Percentiles rank a stretch among this genome's conserved stretches.
phyloP scores from a whole-genome alignment of 1,140 invertebrate species.

The Goniozus legneri region DNA sequence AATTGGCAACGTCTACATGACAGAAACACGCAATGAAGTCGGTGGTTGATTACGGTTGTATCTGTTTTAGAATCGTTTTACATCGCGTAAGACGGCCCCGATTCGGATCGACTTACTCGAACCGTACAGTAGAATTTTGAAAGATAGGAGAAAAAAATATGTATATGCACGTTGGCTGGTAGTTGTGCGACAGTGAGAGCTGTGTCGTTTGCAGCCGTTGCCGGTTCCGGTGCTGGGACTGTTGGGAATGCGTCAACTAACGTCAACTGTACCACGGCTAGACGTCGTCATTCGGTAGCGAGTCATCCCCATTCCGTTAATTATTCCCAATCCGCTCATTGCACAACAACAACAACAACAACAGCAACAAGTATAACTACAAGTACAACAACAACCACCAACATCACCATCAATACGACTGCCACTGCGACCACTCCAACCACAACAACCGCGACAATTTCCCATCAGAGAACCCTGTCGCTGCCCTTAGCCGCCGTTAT shows the following conservation, averaged over 20 bases:
- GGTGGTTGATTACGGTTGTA: no score
- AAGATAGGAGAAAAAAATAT: not conserved
- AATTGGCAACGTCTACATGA: no score
- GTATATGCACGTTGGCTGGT: conserved; percentile 4
- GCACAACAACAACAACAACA: conserved; percentile 35
- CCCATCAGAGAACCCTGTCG: conserved; percentile 65
- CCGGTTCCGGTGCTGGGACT: conserved; percentile 44
- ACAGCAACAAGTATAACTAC: conserved; percentile 31
- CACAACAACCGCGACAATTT: conserved; percentile 45
- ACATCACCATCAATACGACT: conserved; percentile 27
- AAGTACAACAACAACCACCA: conserved; percentile 27
- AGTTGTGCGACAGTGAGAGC: conserved; percentile 39
- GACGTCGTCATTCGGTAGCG: conserved; percentile 52
- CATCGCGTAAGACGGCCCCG: no score
- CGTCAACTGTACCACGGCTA: conserved; percentile 43
- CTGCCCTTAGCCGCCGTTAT: conserved; percentile 59
- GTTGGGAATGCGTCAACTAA: conserved; percentile 44
- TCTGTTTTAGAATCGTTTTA: no score
- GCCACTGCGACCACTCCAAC: conserved; percentile 26
- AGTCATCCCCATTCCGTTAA: conserved; percentile 50
- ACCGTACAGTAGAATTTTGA: no score
- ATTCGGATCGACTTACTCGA: no score
- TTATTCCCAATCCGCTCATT: conserved; percentile 48
- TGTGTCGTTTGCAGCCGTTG: conserved; percentile 50
- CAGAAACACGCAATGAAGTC: no score